Conservation (phyloP, 1,140 invertebrate genomes). For the Homarus americanus region DNA sequence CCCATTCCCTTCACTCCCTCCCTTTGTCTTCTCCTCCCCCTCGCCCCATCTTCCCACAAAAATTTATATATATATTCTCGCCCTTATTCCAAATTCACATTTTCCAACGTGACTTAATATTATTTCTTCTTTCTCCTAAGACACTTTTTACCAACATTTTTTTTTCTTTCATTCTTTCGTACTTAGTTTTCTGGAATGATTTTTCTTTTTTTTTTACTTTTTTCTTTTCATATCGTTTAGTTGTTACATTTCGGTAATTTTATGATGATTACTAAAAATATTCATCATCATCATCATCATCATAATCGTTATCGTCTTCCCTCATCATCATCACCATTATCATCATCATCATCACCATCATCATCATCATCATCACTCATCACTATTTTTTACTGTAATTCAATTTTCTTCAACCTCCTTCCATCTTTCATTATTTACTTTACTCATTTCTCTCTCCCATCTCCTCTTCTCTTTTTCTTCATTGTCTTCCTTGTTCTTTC, state of each 20-base stretch:
- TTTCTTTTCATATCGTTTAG: too few relatives aligned
- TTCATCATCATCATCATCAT: slow-evolving; percentile 1
- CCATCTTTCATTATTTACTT: too few relatives aligned
- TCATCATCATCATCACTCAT: not conserved
- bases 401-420: too few relatives aligned
- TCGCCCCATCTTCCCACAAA: not conserved
- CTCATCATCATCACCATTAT: not conserved
- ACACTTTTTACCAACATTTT: not conserved
- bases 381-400: too few relatives aligned
- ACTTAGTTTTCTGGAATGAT: not conserved
- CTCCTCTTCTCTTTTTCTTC: not conserved
- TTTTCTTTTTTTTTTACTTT: not conserved
- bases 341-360: not conserved
- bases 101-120: not conserved
- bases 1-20: not conserved
- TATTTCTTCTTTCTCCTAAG: not conserved
- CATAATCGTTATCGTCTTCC: not conserved
- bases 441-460: not conserved
- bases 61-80: not conserved
- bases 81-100: not conserved
- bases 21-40: not conserved
- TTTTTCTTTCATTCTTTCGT: not conserved
- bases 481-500: not conserved
- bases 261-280: not conserved
- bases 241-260: not conserved